Evolutionary conservation across 2,888 invertebrate species (phyloP), one percentile per base, ranked within the genome.

Genomic region (Protophormia terraenovae): DNA sequence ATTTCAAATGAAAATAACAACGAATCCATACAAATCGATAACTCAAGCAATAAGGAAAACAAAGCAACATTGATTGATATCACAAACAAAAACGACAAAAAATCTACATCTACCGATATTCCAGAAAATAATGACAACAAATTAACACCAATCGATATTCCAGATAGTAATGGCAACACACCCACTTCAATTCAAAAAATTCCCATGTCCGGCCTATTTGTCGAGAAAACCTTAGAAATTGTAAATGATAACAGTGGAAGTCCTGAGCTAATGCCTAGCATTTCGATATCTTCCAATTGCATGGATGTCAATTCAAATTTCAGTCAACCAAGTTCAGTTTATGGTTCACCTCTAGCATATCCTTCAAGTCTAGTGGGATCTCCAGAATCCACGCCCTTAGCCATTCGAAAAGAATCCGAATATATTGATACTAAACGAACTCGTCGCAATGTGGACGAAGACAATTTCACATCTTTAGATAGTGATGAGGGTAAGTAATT

Each of bases 391-490:
- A 90, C 88, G 72, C 90, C 90, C 47, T 88, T 87, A 83, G 87
- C 87, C 2, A 86, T 82, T 35, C 83, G 85, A n/a, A 87, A 76
- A 29, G 75, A 85, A 3, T 64, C 77, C 3, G 80, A 86, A 6
- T 22, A 64, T 16, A 27, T 73, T 22, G 62, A 22, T 19, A 50
- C 62, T 2, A 88, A 90, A 62, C 89, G 89, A 16, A 89, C 85
- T 80, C 89, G 90, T 35, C 89, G 91, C 19, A 90, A 91, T 58
- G 88, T 90, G 89, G 92, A 92, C 66, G 91, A 91, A 87, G 92
- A 92, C 32, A 90, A 90, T 35, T 92, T 91, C 67, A 91, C 90
- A 85, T 92, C 92, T 73, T 92, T 92, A 88, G 92, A 92, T 87
- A 92, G 91, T 88, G 92, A 92, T 88, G 92, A 92, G 89, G 92